Conservation (phyloP, 1,140 invertebrate species). For the Anoplolepis gracilipes region DNA sequence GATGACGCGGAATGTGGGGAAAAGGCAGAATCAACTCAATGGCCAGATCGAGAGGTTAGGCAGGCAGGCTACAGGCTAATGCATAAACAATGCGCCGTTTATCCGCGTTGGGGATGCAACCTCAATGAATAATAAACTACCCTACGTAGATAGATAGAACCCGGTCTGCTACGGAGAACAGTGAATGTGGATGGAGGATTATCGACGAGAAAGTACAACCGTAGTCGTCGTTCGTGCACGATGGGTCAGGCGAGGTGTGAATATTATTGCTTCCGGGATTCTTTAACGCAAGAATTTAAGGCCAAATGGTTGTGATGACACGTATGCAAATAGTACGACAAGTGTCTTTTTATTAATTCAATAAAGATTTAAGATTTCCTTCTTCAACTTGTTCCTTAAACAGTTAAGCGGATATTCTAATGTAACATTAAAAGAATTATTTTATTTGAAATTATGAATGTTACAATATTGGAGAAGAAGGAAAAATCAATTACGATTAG, state of each 20-base stretch:
- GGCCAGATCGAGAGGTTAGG: slow-evolving; percentile 64
- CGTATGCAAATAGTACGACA: not conserved
- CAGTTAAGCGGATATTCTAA: not conserved
- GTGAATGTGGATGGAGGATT: slow-evolving; percentile 72
- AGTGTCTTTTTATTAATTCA: slow-evolving; percentile 23
- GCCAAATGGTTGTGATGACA: not conserved
- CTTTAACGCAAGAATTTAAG: slow-evolving; percentile 21
- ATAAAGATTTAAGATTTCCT: not conserved
- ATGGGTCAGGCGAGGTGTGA: slow-evolving; percentile 47
- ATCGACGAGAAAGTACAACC: slow-evolving; percentile 75
- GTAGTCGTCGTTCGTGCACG: slow-evolving; percentile 50
- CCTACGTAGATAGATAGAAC: slow-evolving; percentile 72
- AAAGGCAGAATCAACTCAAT: slow-evolving; percentile 67
- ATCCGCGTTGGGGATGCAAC: slow-evolving; percentile 77
- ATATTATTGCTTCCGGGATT: slow-evolving; percentile 74
- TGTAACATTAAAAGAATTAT: not conserved
- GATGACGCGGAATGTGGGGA: slow-evolving; percentile 58
- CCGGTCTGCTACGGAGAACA: slow-evolving; percentile 62
- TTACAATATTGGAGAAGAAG: not conserved
- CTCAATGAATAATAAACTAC: slow-evolving; percentile 81
- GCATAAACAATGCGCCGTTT: slow-evolving; percentile 82
- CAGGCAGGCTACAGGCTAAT: slow-evolving; percentile 73
- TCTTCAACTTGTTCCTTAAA: not conserved
- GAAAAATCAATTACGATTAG: not conserved
- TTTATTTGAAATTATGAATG: not conserved